A percentile compares a stretch with the other conserved stretches of the same genome.
phyloP scores from a whole-genome alignment of 1,140 invertebrate genomes.

The Ceratosolen fusciceps region DNA sequence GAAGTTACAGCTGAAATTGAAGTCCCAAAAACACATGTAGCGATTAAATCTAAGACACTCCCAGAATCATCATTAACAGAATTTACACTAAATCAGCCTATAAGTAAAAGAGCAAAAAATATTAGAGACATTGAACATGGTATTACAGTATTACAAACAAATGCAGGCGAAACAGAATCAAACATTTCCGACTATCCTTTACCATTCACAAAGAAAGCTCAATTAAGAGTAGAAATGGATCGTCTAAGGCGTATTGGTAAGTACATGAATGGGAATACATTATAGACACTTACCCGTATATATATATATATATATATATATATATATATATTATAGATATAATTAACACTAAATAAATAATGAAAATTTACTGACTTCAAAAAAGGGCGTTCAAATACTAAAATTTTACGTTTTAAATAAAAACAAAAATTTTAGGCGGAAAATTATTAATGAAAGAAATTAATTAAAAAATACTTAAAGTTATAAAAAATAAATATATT shows the following conservation, averaged over 20 bases:
- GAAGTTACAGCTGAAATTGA: constrained; percentile 62
- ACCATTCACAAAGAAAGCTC: constrained; percentile 24
- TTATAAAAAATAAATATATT: too few relatives aligned
- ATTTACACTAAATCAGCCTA: constrained; percentile 60
- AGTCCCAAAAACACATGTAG: constrained; percentile 64
- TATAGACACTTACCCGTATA: too few relatives aligned
- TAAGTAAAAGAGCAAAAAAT: constrained; percentile 60
- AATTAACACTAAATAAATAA: neutral
- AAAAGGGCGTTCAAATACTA: too few relatives aligned
- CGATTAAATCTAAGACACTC: constrained; percentile 66
- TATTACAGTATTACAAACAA: constrained; percentile 72
- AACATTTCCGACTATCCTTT: constrained; percentile 52
- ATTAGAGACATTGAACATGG: constrained; percentile 68
- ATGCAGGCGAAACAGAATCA: constrained; percentile 69
- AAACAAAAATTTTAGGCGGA: too few relatives aligned
- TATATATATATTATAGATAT: neutral
- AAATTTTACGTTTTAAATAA: too few relatives aligned
- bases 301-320: neutral
- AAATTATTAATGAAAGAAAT: too few relatives aligned
- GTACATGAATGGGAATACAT: constrained; percentile 17
- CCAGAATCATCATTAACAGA: constrained; percentile 59
- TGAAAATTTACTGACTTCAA: neutral
- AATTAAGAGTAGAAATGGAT: constrained; percentile 30
- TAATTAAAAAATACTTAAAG: too few relatives aligned
- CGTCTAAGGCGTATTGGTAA: constrained; percentile 25